These are phyloP conservation scores for Drosophila saltans DNA, from an alignment of 1,140 invertebrate genomes.

Conservation along the genomic window DNA sequence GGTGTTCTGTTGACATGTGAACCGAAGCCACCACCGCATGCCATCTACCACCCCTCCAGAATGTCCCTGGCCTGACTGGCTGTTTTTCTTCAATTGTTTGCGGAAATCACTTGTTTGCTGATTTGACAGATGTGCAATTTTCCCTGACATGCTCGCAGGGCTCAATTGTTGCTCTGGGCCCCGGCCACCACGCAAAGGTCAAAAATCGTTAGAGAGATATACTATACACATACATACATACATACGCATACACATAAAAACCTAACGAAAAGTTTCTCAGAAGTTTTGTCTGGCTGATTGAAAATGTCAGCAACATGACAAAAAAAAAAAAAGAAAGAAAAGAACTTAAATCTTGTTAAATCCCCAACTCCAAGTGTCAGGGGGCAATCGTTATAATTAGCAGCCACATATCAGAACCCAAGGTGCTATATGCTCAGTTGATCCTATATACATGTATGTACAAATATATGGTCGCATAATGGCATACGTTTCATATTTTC, in stretches of 20 bases:
- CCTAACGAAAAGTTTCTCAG: constrained; percentile 27
- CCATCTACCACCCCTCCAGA: constrained; percentile 45
- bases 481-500: constrained; percentile 76
- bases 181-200: constrained; percentile 37
- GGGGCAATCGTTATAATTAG: constrained; percentile 63
- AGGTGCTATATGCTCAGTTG: constrained; percentile 30
- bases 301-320: constrained; percentile 71
- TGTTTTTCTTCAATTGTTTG: constrained; percentile 78
- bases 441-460: constrained; percentile 39
- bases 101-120: constrained; percentile 81
- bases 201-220: constrained; percentile 32
- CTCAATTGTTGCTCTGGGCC: constrained; percentile 34
- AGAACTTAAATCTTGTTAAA: constrained; percentile 29
- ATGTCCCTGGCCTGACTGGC: constrained; percentile 53
- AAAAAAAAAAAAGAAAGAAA: constrained; percentile 14
- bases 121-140: constrained; percentile 82
- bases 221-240: too few relatives aligned
- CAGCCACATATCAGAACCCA: constrained; percentile 43
- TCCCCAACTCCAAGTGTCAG: constrained; percentile 9
- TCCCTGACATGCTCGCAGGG: constrained; percentile 71
- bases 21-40: constrained; percentile 38
- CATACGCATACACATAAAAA: constrained; percentile 14
- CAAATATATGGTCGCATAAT: constrained; percentile 46
- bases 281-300: constrained; percentile 57
- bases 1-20: constrained; percentile 57